Evolutionary conservation across 2,888 invertebrate genomes (phyloP).

Genomic region (Stegophylla sp.): DNA sequence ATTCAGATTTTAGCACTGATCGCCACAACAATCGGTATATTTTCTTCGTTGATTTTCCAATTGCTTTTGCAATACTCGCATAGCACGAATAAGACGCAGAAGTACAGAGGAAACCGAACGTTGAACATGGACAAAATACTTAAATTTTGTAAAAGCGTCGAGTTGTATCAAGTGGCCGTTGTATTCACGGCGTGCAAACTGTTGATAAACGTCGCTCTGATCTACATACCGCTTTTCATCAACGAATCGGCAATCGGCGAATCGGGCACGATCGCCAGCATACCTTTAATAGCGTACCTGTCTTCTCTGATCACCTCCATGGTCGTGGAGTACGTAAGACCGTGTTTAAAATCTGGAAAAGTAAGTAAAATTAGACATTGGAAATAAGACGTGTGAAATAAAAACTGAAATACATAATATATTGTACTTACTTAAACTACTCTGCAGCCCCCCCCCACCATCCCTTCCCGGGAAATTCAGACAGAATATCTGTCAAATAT

Average conservation of each 20-base stretch:
- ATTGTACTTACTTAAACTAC: no score
- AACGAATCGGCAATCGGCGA: constrained; percentile 69
- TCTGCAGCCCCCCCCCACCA: no score
- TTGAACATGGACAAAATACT: constrained; percentile 19
- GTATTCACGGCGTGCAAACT: constrained; percentile 84
- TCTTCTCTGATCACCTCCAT: constrained; percentile 82
- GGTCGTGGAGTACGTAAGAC: constrained; percentile 41
- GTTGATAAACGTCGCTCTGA: constrained; percentile 84
- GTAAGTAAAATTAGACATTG: constrained; percentile 39
- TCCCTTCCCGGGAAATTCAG: no score
- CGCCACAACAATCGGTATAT: constrained; percentile 52
- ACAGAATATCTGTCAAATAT: no score
- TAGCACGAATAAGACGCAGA: background rate
- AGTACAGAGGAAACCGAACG: constrained; percentile 3
- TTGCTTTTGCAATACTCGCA: constrained; percentile 31
- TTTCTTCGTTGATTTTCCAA: constrained; percentile 58
- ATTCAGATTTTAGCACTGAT: constrained; percentile 59
- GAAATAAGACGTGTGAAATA: no score
- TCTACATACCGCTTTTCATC: constrained; percentile 87
- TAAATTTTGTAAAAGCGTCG: constrained; percentile 44
- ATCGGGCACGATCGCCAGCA: constrained; percentile 76
- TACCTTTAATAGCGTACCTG: constrained; percentile 74
- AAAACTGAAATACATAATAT: no score
- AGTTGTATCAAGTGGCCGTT: constrained; percentile 68
- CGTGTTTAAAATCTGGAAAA: constrained; percentile 47